Evolutionary conservation across 1,140 invertebrate species (phyloP), one percentile per base, ranked within the genome.

Genomic region (Bombus terrestris): DNA sequence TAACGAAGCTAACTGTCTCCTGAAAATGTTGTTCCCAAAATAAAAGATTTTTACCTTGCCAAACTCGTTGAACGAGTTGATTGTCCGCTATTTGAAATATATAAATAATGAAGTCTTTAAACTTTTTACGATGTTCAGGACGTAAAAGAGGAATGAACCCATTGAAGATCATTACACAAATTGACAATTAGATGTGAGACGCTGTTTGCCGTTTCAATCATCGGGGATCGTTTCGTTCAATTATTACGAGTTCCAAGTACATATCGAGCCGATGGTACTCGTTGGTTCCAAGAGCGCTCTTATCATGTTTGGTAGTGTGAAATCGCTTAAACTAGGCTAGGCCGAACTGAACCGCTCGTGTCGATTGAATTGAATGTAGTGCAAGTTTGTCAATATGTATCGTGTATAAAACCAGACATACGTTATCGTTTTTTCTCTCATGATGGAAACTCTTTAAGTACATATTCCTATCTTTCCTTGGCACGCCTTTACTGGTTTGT

Each of bases 101-200:
- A 28, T 25, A 71, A 75, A 57, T 53, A 47, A 57, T 10, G 43
- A 81, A 81, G 73, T 32, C 62, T 81, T 81, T 53, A 64, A 68
- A 88, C 64, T 47, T 77, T 66, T 43, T 35, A 41, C 35, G 57
- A 69, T 47, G 71, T 81, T 43, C 68, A 53, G 12, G 18, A 62
- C 43, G 22, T 73, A 69, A 32, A 85, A 77, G 71, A 64, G 53
- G 43, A 62, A 39, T 53, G 28, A 88, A 84, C 57, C 32, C n/a
- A 35, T 87, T 85, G 59, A 68, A 74, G 59, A 59, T 73, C 77
- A 64, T 81, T 87, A 86, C 71, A 79, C 71, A 80, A 68, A 90
- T 89, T 77, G 88, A 79, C 81, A 87, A 89, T 89, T 85, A 83
- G 62, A 82, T 39, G 79, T 81, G 82, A 85, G 66, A 80, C 82